Evolutionary conservation across 2,888 invertebrate species (phyloP), one percentile per base, ranked within the genome.

Genomic region (Microctonus aethiopoides): DNA sequence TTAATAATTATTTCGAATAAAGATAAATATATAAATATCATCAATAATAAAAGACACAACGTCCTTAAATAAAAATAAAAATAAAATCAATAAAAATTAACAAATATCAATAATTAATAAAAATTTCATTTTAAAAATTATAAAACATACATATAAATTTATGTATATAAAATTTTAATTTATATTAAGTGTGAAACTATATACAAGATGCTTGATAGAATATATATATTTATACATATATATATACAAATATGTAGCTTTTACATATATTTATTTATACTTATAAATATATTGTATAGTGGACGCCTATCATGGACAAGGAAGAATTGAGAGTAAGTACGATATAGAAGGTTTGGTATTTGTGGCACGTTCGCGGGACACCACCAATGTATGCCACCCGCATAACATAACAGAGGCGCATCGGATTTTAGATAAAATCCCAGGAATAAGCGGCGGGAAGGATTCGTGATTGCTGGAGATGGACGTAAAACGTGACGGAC

Each of bases 331-430:
- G 78, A 77, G 76, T 72, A 75, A n/a, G n/a, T n/a, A n/a, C 52
- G 68, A 54, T 63, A 54, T 63, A 16, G 16, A 46, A 74, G 80
- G 79, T 79, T 86, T 86, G 82, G 85, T 86, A 86, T 82, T 85
- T 85, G 77, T 79, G 79, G 80, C 86, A 86, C 86, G 86, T 86
- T 73, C 84, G 80, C 80, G 81, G 81, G 80, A 72, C 81, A 77
- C 78, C 82, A 80, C 80, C 85, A 81, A 85, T 85, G 86, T 86
- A 86, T 86, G 86, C 86, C 79, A 80, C 79, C 83, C 84, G 86
- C 86, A 86, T 86, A 86, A 86, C 83, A 84, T 86, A 86, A 85
- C 86, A 84, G 86, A n/a, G n/a, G 81, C 83, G 84, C 84, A 86
- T 86, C 81, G 83, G 84, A 85, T 86, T 86, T 86, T 85, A 84